phyloP scores from a whole-genome alignment of 2,888 invertebrate species.

The Hipparchia semele region DNA sequence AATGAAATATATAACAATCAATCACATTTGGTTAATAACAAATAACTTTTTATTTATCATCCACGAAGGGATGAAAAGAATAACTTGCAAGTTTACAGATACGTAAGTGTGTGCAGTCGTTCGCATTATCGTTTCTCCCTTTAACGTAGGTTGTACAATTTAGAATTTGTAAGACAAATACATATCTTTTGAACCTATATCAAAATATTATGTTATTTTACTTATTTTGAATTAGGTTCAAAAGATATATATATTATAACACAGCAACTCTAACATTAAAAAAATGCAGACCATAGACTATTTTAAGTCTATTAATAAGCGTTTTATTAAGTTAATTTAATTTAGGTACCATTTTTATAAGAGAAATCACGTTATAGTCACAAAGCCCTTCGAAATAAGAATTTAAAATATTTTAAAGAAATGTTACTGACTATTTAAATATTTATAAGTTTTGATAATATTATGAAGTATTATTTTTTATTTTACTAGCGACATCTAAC shows the following conservation, averaged over 20 bases:
- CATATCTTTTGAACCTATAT: neutral
- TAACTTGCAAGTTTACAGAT: neutral
- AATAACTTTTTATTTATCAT: neutral
- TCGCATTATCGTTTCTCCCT: too few relatives aligned
- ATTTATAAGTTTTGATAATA: constrained; percentile 21
- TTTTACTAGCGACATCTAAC: constrained; percentile 32
- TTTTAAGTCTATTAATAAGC: too few relatives aligned
- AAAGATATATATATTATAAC: too few relatives aligned
- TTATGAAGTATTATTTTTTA: constrained; percentile 1
- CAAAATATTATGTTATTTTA: neutral
- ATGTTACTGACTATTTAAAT: neutral
- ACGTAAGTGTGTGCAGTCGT: too few relatives aligned
- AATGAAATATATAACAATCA: constrained; percentile 9
- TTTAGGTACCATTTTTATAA: neutral
- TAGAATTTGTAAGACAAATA: neutral
- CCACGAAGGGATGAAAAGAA: too few relatives aligned
- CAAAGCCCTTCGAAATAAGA: neutral
- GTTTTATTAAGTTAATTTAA: too few relatives aligned
- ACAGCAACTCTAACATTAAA: too few relatives aligned
- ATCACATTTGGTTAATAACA: constrained; percentile 10
- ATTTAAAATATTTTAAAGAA: neutral
- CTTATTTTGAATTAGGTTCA: neutral
- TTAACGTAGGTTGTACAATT: neutral
- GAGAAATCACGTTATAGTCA: neutral
- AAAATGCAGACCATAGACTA: too few relatives aligned